These are phyloP conservation scores for Vannuccia rotundouncinata DNA, from an alignment of 2,888 invertebrate species.

Conservation along the genomic window DNA sequence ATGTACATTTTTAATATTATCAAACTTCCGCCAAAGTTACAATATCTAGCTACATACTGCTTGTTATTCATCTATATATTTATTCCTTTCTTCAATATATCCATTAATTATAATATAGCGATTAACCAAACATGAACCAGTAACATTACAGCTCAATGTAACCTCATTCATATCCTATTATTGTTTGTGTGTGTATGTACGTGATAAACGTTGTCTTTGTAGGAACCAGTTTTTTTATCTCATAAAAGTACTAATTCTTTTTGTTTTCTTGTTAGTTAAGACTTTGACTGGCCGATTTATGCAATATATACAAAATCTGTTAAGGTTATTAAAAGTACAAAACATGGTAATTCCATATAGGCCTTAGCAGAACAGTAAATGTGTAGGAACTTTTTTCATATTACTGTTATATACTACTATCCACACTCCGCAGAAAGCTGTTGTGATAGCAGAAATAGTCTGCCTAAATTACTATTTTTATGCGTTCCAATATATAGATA, in stretches of 20 bases:
- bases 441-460: neutral
- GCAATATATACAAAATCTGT: neutral
- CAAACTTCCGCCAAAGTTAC: neutral
- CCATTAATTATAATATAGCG: neutral
- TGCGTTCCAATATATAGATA: neutral
- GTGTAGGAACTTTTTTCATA: neutral
- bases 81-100: neutral
- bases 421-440: neutral
- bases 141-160: neutral
- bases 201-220: neutral
- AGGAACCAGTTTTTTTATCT: conserved; percentile 2
- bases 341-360: neutral
- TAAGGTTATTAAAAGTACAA: neutral
- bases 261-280: neutral
- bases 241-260: no score
- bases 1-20: neutral
- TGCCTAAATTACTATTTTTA: neutral
- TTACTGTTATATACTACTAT: neutral
- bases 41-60: neutral
- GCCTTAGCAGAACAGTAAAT: neutral
- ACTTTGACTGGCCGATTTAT: neutral
- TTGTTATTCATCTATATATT: neutral
- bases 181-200: neutral
- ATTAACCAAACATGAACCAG: neutral
- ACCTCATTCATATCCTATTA: neutral